Evolutionary conservation across 2,797 vertebrate genomes (phyloP).

Genomic region (Pyrocephalus nanus): DNA sequence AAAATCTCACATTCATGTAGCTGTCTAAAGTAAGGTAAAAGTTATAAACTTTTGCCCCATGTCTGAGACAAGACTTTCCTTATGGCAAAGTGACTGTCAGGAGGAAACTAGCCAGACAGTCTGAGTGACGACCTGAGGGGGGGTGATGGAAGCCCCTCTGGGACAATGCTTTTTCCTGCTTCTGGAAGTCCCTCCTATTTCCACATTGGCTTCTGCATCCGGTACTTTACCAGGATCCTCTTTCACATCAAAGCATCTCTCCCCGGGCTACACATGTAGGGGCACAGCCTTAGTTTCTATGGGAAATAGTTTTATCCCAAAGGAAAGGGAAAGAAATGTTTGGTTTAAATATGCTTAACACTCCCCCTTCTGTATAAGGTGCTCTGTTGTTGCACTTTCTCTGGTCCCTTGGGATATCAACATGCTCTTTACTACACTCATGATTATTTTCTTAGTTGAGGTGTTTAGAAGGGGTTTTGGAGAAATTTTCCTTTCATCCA

Average conservation of each 20-base stretch:
- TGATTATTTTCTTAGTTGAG: constrained; percentile 36
- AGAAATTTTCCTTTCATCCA: constrained; percentile 17
- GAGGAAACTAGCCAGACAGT: constrained; percentile 79
- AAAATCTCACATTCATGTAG: constrained; percentile 54
- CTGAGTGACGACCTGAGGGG: constrained; percentile 66
- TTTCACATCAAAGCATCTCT: constrained; percentile 79
- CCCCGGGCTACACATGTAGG: constrained; percentile 68
- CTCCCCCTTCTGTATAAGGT: constrained; percentile 54
- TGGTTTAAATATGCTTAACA: constrained; percentile 64
- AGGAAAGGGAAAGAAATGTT: constrained; percentile 75
- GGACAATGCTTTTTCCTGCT: constrained; percentile 81
- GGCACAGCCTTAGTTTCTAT: constrained; percentile 74
- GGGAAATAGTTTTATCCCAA: constrained; percentile 75
- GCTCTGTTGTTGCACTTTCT: constrained; percentile 44
- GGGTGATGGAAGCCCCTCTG: constrained; percentile 57
- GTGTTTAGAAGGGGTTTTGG: constrained; percentile 31
- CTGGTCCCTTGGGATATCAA: constrained; percentile 28
- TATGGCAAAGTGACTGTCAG: constrained; percentile 44
- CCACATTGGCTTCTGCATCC: constrained; percentile 76
- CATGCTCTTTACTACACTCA: constrained; percentile 30
- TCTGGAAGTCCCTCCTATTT: constrained; percentile 77
- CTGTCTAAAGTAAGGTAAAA: constrained; percentile 31
- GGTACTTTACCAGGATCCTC: constrained; percentile 66
- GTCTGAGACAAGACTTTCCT: constrained; percentile 49
- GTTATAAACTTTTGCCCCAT: constrained; percentile 16